A percentile compares a stretch with the other conserved stretches of the same genome.
Evolutionary conservation across 2,888 invertebrate species (phyloP).

Genomic region (Mayetiola destructor): DNA sequence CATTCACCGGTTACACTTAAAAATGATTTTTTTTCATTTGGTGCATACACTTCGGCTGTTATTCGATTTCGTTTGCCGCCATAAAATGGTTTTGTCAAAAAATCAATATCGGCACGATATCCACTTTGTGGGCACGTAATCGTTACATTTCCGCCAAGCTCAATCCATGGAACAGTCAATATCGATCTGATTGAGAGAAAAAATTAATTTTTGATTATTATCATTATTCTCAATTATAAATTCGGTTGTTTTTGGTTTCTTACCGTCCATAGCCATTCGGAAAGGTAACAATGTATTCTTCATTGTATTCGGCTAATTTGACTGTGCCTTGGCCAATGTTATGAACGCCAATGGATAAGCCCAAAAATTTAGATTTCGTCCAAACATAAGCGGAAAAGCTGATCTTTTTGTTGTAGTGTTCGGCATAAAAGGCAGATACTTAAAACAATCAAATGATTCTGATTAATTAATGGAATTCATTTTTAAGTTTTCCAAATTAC

Average conservation of each 20-base stretch:
- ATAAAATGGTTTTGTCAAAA: slow-evolving; percentile 95
- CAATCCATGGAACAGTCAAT: slow-evolving; percentile 96
- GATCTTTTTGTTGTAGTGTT: slow-evolving; percentile 80
- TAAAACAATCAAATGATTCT: neutral
- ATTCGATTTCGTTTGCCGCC: slow-evolving; percentile 89
- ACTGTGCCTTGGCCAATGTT: slow-evolving; percentile 92
- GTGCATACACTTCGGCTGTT: slow-evolving; percentile 63
- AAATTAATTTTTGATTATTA: neutral
- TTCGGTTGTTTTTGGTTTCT: too few species aligned
- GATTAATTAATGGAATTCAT: slow-evolving; percentile 9
- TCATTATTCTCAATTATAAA: too few species aligned
- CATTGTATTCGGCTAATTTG: slow-evolving; percentile 75
- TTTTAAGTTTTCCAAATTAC: neutral
- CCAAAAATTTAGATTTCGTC: slow-evolving; percentile 98
- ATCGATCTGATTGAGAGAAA: slow-evolving; percentile 54
- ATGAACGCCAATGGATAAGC: slow-evolving; percentile 92
- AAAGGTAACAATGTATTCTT: slow-evolving; percentile 91
- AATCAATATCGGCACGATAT: slow-evolving; percentile 83
- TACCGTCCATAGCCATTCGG: slow-evolving; percentile 95
- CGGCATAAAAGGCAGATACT: slow-evolving; percentile 98
- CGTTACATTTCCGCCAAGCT: slow-evolving; percentile 83
- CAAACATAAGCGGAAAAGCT: slow-evolving; percentile 92
- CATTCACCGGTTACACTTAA: slow-evolving; percentile 86
- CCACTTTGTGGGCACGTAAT: slow-evolving; percentile 89
- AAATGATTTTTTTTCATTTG: slow-evolving; percentile 78